phyloP scores from a whole-genome alignment of 2,888 invertebrate species.

The Tipula helvola region DNA sequence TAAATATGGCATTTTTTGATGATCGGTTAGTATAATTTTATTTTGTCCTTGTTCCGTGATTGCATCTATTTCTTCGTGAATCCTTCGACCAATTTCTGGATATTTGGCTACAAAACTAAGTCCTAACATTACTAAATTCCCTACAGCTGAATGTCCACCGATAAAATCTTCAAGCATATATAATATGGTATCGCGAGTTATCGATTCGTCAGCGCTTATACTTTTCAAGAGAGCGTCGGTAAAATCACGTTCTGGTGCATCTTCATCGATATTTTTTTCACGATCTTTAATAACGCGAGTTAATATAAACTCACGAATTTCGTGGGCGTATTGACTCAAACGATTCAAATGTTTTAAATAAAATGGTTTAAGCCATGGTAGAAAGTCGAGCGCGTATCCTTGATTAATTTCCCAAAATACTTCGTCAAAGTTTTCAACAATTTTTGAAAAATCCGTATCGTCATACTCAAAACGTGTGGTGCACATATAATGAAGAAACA shows the following conservation, averaged over 20 bases:
- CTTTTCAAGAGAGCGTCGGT: constrained; percentile 66
- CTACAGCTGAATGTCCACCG: constrained; percentile 79
- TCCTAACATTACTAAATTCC: constrained; percentile 68
- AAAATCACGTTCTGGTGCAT: constrained; percentile 58
- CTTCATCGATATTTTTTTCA: constrained; percentile 36
- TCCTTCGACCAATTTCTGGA: constrained; percentile 48
- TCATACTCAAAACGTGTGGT: constrained; percentile 59
- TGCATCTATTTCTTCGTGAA: constrained; percentile 55
- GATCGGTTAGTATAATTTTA: constrained; percentile 51
- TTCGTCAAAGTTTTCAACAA: constrained; percentile 65
- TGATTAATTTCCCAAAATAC: constrained; percentile 89
- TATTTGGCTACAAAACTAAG: constrained; percentile 55
- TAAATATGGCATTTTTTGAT: constrained; percentile 58
- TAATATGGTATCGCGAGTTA: constrained; percentile 67
- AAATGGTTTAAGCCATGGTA: constrained; percentile 68
- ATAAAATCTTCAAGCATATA: constrained; percentile 78
- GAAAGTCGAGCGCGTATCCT: constrained; percentile 74
- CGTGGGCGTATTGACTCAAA: constrained; percentile 53
- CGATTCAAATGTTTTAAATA: constrained; percentile 55
- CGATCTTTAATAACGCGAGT: constrained; percentile 50
- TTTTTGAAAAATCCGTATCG: constrained; percentile 51
- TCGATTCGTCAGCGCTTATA: constrained; percentile 47
- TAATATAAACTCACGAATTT: constrained; percentile 61
- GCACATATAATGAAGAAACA: constrained; percentile 81
- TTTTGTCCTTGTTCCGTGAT: constrained; percentile 42